phyloP scores from a whole-genome alignment of 2,797 vertebrate genomes.

The Eidolon dupreanum region DNA sequence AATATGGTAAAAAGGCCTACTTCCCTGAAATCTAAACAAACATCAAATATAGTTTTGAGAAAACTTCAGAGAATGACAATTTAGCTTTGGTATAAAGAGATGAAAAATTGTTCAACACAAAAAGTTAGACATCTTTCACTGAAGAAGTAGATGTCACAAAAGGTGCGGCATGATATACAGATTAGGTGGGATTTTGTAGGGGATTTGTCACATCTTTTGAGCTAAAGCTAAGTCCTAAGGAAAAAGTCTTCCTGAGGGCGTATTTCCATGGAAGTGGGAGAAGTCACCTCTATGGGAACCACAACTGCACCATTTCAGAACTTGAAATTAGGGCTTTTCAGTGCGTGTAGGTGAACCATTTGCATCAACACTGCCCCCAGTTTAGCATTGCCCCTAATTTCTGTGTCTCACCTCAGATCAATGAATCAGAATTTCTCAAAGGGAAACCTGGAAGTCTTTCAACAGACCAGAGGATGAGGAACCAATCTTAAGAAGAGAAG shows the following conservation, averaged over 20 bases:
- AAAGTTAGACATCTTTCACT: background rate
- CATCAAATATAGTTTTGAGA: background rate
- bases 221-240: background rate
- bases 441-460: background rate
- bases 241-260: background rate
- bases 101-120: background rate
- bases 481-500: background rate
- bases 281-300: background rate
- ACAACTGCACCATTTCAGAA: background rate
- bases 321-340: background rate
- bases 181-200: background rate
- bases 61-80: background rate
- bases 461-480: background rate
- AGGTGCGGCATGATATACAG: background rate
- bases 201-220: background rate
- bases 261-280: background rate
- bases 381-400: background rate
- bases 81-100: background rate
- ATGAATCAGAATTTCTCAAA: constrained; percentile 26
- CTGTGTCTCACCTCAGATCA: background rate
- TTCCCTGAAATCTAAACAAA: background rate
- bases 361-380: background rate
- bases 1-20: background rate
- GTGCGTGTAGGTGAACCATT: background rate
- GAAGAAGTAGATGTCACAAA: background rate